phyloP scores from a whole-genome alignment of 1,140 invertebrate genomes.

The Aphidius ervi region DNA sequence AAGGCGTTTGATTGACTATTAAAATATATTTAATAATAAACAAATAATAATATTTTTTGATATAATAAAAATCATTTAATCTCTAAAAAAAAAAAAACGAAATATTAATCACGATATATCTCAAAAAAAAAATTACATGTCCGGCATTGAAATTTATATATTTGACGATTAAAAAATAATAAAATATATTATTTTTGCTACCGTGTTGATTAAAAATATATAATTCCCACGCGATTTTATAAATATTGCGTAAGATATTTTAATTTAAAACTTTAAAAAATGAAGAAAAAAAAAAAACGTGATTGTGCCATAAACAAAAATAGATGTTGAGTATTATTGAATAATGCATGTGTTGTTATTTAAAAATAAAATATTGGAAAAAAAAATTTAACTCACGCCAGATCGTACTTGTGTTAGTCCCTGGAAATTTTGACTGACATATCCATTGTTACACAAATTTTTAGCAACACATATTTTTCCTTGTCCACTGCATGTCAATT shows the following conservation, averaged over 20 bases:
- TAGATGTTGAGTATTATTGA: constrained; percentile 1
- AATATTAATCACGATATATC: too few species aligned
- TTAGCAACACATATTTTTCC: constrained; percentile 58
- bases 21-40: too few species aligned
- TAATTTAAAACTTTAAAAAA: background rate
- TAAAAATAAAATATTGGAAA: background rate
- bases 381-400: constrained; percentile 37
- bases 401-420: constrained; percentile 49
- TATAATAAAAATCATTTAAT: too few species aligned
- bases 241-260: background rate
- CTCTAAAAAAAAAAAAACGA: too few species aligned
- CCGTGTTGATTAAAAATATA: too few species aligned
- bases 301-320: background rate
- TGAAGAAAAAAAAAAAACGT: background rate
- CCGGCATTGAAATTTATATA: too few species aligned
- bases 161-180: too few species aligned
- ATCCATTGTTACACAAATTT: constrained; percentile 56
- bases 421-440: constrained; percentile 49
- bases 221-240: constrained; percentile 7
- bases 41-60: too few species aligned
- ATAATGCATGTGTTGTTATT: background rate
- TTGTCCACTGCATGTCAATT: constrained; percentile 46
- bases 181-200: too few species aligned
- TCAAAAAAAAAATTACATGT: too few species aligned
- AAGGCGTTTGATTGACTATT: background rate